Evolutionary conservation across 2,888 invertebrate genomes (phyloP).

Genomic region (Euzetes globulus): DNA sequence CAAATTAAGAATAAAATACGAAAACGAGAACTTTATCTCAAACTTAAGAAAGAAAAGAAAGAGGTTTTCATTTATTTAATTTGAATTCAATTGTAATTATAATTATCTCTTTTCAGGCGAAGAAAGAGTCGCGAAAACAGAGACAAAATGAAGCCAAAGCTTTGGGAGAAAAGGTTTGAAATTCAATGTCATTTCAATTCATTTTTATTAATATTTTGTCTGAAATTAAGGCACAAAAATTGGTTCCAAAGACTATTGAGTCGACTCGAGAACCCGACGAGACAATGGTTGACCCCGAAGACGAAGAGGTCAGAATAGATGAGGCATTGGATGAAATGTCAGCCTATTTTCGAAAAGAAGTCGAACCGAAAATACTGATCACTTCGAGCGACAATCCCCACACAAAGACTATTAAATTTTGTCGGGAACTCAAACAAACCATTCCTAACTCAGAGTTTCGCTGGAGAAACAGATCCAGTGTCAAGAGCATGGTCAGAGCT

Average conservation of each 20-base stretch:
- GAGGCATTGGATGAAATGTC: conserved; percentile 76
- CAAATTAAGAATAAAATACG: conserved; percentile 40
- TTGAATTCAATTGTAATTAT: not conserved
- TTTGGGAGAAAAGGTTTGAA: conserved; percentile 34
- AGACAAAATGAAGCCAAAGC: conserved; percentile 35
- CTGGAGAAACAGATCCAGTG: conserved; percentile 76
- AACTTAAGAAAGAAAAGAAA: conserved; percentile 38
- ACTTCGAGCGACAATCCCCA: conserved; percentile 89
- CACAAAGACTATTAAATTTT: conserved; percentile 79
- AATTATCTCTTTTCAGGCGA: conserved; percentile 20
- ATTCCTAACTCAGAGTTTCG: conserved; percentile 85
- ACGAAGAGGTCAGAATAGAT: conserved; percentile 55
- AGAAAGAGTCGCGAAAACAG: conserved; percentile 34
- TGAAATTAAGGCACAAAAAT: conserved; percentile 51
- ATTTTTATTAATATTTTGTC: too few species aligned
- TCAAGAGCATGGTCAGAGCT: conserved; percentile 85
- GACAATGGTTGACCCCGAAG: conserved; percentile 66
- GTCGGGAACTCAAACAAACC: conserved; percentile 76
- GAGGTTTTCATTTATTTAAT: not conserved
- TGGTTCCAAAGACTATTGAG: conserved; percentile 84
- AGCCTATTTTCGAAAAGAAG: conserved; percentile 71
- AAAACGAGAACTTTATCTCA: conserved; percentile 38
- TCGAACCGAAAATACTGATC: conserved; percentile 90
- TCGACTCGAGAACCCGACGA: conserved; percentile 83
- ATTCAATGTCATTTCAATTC: not conserved